phyloP scores from a whole-genome alignment of 2,113 vertebrate species.

The Pomatostomus ruficeps region DNA sequence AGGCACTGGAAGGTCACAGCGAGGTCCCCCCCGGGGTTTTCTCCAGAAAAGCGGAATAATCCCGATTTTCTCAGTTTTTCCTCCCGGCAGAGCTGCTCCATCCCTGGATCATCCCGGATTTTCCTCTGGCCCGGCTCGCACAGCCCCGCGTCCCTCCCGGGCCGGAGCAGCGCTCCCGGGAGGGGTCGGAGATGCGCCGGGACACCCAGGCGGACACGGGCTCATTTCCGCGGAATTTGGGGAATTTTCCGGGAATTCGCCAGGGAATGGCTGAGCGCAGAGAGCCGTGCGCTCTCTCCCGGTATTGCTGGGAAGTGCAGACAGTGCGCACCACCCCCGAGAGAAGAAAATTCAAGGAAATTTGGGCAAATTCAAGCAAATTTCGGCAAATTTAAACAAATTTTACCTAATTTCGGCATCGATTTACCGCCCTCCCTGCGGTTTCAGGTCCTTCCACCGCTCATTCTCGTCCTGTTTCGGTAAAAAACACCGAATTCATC shows the following conservation, averaged over 20 bases:
- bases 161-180: too few species aligned
- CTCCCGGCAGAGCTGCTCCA: background rate
- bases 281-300: slow-evolving; percentile 4
- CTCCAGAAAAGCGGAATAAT: background rate
- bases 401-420: rapidly evolving
- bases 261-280: background rate
- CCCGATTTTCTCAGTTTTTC: background rate
- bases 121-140: background rate
- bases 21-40: background rate
- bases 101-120: background rate
- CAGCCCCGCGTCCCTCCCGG: rapidly evolving
- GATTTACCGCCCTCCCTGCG: background rate
- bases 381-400: background rate
- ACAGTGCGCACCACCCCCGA: rapidly evolving
- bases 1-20: background rate
- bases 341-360: rapidly evolving
- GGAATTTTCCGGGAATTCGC: background rate
- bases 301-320: background rate
- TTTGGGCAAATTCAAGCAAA: background rate
- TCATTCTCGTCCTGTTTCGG: background rate
- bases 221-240: background rate
- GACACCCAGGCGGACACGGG: rapidly evolving
- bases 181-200: background rate
- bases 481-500: background rate
- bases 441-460: too few species aligned